These are phyloP conservation scores for Cyclargus thomasi DNA, from an alignment of 1,140 invertebrate genomes.

Conservation along the genomic window DNA sequence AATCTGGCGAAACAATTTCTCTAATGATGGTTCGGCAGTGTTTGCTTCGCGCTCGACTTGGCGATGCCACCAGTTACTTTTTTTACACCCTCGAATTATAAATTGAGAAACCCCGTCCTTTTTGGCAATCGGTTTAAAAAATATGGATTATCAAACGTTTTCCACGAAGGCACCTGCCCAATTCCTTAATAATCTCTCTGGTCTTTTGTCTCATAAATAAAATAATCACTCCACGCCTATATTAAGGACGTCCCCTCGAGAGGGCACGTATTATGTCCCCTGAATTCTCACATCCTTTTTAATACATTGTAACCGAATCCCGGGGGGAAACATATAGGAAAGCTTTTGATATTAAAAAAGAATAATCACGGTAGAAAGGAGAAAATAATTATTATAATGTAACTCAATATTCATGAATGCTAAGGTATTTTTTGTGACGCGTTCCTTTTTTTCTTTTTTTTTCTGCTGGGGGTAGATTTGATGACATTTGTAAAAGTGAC, in stretches of 20 bases:
- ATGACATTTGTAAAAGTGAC: no score
- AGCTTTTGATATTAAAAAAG: slow-evolving; percentile 9
- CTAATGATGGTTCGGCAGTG: no score
- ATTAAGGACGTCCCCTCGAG: background rate
- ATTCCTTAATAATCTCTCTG: background rate
- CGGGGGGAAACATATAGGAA: background rate
- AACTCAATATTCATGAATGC: background rate
- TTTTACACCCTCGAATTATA: no score
- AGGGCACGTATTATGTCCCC: background rate
- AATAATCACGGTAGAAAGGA: background rate
- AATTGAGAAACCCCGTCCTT: no score
- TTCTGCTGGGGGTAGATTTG: no score
- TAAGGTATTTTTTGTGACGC: background rate
- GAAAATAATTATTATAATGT: slow-evolving; percentile 8
- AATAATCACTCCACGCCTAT: background rate
- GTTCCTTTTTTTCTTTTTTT: background rate
- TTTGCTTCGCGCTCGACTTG: no score
- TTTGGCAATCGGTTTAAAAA: no score
- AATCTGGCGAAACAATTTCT: no score
- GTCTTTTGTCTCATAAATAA: background rate
- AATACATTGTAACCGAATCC: slow-evolving; percentile 7
- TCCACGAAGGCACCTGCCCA: background rate
- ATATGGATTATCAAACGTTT: no score
- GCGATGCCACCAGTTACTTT: no score
- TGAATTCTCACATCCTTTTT: background rate